phyloP scores from a whole-genome alignment of 2,888 invertebrate species.

The Cosmia pyralina region DNA sequence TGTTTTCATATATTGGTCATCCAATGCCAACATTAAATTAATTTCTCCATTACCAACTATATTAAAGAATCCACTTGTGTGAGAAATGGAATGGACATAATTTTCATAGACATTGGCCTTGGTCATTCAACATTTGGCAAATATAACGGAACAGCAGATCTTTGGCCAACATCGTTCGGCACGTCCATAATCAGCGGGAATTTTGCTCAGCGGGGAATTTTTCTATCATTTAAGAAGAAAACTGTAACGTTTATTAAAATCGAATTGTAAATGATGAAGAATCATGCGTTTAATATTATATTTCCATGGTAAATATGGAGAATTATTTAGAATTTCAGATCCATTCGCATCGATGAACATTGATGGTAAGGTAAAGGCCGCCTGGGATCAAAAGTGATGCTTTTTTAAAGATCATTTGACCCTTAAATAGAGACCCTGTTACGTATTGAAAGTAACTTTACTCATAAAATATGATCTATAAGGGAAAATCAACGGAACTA shows the following conservation, averaged over 20 bases:
- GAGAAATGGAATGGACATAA: neutral
- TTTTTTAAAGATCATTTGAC: slow-evolving; percentile 40
- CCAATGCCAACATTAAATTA: neutral
- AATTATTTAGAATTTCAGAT: slow-evolving; percentile 30
- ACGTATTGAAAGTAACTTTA: slow-evolving; percentile 17
- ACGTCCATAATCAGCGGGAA: slow-evolving; percentile 78
- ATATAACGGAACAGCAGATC: slow-evolving; percentile 26
- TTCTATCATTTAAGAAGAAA: slow-evolving; percentile 66
- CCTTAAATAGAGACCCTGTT: slow-evolving; percentile 22
- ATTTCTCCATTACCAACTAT: neutral
- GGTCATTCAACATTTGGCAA: slow-evolving; percentile 21
- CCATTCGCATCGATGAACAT: slow-evolving; percentile 48
- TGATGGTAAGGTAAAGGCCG: slow-evolving; percentile 43
- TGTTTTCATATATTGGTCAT: slow-evolving; percentile 13
- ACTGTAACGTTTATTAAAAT: slow-evolving; percentile 50
- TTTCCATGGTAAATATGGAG: slow-evolving; percentile 42
- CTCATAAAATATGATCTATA: slow-evolving; percentile 7
- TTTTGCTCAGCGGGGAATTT: slow-evolving; percentile 76
- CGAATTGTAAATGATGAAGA: slow-evolving; percentile 49
- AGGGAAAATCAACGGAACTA: slow-evolving; percentile 8
- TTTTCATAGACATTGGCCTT: neutral
- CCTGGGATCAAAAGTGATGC: slow-evolving; percentile 44
- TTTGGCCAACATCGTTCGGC: slow-evolving; percentile 66
- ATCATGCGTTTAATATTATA: slow-evolving; percentile 58
- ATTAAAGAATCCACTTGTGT: neutral